Percentiles rank a stretch among this genome's conserved stretches.
phyloP scores from a whole-genome alignment of 2,888 invertebrate genomes.

The Campoplex nolae region DNA sequence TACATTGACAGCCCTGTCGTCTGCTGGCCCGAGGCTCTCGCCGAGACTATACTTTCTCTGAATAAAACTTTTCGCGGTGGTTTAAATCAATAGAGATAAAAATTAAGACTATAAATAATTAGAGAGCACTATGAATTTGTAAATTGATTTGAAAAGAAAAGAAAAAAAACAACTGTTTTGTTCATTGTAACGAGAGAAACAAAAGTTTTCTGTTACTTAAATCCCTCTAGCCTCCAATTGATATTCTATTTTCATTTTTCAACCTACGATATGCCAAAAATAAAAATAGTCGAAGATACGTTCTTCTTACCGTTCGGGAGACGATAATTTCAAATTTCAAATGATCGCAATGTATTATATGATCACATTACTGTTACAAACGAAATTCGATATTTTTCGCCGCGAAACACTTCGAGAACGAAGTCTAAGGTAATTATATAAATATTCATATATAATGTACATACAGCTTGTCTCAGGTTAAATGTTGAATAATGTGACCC shows the following conservation, averaged over 20 bases:
- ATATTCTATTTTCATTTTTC: neutral
- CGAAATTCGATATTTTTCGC: constrained; percentile 22
- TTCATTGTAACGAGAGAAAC: neutral
- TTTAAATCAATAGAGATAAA: neutral
- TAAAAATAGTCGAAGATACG: neutral
- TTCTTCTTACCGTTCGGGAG: neutral
- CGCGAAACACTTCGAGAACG: constrained; percentile 27
- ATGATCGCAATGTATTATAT: constrained; percentile 22
- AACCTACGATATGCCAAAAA: neutral
- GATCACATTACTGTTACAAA: constrained; percentile 14
- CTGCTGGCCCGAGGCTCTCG: too few relatives aligned
- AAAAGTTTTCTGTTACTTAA: neutral
- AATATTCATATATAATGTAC: constrained; percentile 20
- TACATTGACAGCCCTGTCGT: too few relatives aligned
- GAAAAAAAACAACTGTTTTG: neutral
- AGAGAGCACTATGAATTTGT: neutral
- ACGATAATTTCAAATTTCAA: neutral
- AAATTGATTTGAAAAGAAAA: neutral
- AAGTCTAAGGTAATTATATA: constrained; percentile 44
- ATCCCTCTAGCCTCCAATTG: neutral
- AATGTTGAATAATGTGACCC: neutral
- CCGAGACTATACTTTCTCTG: too few relatives aligned
- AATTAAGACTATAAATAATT: neutral
- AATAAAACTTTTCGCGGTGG: too few relatives aligned
- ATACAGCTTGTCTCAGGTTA: neutral